phyloP scores from a whole-genome alignment of 1,140 invertebrate genomes.

The Drosophila bocki region DNA sequence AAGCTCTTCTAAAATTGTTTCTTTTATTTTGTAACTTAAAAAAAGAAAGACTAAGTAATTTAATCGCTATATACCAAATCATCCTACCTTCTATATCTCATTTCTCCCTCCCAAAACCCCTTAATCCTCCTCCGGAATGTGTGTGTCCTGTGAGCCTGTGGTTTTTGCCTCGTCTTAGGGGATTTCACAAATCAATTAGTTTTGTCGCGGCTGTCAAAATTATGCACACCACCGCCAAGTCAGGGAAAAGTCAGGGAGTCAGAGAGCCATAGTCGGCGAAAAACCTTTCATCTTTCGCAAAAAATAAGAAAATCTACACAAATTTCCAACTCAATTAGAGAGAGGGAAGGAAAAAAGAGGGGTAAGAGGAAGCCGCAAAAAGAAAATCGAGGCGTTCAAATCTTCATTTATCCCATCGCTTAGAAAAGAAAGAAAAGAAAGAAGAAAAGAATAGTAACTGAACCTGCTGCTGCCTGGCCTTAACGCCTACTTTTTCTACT shows the following conservation, averaged over 20 bases:
- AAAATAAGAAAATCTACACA: conserved; percentile 58
- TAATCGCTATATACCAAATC: no score
- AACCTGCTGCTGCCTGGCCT: conserved; percentile 47
- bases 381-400: conserved; percentile 77
- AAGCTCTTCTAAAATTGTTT: no score
- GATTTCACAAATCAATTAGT: conserved; percentile 77
- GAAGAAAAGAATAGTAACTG: conserved; percentile 42
- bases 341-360: not conserved
- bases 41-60: no score
- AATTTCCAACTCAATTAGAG: conserved; percentile 80
- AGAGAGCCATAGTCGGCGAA: conserved; percentile 33
- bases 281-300: conserved; percentile 67
- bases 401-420: conserved; percentile 75
- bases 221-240: conserved; percentile 33
- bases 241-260: conserved; percentile 58
- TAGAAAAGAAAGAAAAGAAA: conserved; percentile 23
- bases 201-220: conserved; percentile 83
- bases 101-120: not conserved
- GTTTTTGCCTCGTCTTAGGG: conserved; percentile 61
- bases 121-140: conserved; percentile 36
- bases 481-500: conserved; percentile 43
- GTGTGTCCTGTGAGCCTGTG: conserved; percentile 65
- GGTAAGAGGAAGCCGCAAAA: conserved; percentile 57
- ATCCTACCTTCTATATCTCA: not conserved
- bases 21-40: not conserved